phyloP scores from a whole-genome alignment of 2,888 invertebrate genomes.

The Standfussiana lucernea region DNA sequence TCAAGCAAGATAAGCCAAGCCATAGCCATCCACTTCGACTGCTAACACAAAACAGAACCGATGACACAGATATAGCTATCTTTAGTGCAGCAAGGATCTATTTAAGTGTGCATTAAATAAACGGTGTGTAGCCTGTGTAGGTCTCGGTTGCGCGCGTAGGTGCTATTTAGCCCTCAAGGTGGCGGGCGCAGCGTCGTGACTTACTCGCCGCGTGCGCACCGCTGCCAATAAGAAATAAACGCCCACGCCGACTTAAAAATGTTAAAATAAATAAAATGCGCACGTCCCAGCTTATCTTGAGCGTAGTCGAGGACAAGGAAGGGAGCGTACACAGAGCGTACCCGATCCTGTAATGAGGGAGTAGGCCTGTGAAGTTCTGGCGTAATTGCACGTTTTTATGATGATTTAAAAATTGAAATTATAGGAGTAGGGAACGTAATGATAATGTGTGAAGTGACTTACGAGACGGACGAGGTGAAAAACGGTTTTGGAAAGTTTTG shows the following conservation, averaged over 20 bases:
- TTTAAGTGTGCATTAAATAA: conserved; percentile 78
- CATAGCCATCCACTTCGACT: not conserved
- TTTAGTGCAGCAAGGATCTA: conserved; percentile 65
- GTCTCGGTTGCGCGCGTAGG: conserved; percentile 77
- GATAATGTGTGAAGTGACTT: conserved; percentile 39
- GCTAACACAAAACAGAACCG: conserved; percentile 26
- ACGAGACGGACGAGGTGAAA: conserved; percentile 37
- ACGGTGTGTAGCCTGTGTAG: conserved; percentile 68
- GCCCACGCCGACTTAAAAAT: conserved; percentile 85
- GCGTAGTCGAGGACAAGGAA: conserved; percentile 83
- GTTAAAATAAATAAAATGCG: conserved; percentile 91
- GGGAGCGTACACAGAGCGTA: conserved; percentile 74
- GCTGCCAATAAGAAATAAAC: conserved; percentile 81
- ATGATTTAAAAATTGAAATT: conserved; percentile 44
- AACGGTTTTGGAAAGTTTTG: conserved; percentile 25
- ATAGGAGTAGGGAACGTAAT: conserved; percentile 44
- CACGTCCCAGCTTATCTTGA: conserved; percentile 88
- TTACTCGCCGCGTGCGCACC: conserved; percentile 82
- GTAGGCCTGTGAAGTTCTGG: conserved; percentile 10
- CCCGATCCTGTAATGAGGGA: conserved; percentile 41
- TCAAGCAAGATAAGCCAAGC: conserved; percentile 20
- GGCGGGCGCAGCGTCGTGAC: conserved; percentile 88
- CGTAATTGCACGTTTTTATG: conserved; percentile 36
- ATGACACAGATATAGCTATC: conserved; percentile 50
- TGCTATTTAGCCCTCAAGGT: conserved; percentile 90